These are phyloP conservation scores for Seriola rivoliana DNA, from an alignment of 2,113 vertebrate species.

Conservation along the genomic window DNA sequence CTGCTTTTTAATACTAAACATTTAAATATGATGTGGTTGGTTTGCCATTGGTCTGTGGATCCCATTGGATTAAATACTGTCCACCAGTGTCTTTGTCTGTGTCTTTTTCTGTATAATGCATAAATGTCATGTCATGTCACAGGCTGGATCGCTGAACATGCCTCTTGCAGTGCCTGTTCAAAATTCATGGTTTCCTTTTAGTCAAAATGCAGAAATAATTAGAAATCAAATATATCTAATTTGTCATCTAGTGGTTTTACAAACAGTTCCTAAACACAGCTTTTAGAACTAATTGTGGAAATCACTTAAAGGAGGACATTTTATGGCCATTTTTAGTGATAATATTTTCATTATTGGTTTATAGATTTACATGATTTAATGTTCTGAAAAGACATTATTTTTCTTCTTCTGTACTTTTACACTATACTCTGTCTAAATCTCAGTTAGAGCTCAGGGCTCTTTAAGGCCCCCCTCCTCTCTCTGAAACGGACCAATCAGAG, in stretches of 20 bases:
- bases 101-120: slow-evolving; percentile 16
- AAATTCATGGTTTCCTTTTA: slow-evolving; percentile 46
- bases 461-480: too few species aligned
- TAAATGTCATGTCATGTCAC: slow-evolving; percentile 11
- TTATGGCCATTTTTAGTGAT: too few species aligned
- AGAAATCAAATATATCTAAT: slow-evolving; percentile 37
- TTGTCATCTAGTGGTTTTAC: slow-evolving; percentile 5
- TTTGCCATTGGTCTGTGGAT: slow-evolving; percentile 3
- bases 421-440: too few species aligned
- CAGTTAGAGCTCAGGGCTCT: too few species aligned
- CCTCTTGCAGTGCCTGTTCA: slow-evolving; percentile 23
- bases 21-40: background rate
- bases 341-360: too few species aligned
- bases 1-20: background rate
- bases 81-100: slow-evolving; percentile 23
- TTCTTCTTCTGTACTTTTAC: too few species aligned
- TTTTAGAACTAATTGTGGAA: slow-evolving; percentile 12
- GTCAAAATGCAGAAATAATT: slow-evolving; percentile 16
- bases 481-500: too few species aligned
- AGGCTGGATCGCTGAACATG: slow-evolving; percentile 12
- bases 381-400: too few species aligned
- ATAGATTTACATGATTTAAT: too few species aligned
- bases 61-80: slow-evolving; percentile 26
- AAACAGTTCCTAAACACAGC: slow-evolving; percentile 5
- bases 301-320: slow-evolving; percentile 15